Conservation (phyloP, 2,888 invertebrate species). For the Spisula subtruncata region DNA sequence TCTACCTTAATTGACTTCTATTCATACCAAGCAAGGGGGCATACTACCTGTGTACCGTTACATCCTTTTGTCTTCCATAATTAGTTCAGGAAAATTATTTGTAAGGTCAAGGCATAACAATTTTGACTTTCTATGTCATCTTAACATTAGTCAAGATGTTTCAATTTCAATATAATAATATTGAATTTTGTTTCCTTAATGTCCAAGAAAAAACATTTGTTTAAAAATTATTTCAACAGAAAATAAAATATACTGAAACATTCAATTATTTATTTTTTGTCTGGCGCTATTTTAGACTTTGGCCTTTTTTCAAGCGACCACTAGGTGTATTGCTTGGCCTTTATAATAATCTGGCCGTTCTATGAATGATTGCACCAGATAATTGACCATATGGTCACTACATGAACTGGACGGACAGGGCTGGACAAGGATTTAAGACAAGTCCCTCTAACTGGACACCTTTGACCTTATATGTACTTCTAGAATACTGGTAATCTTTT, state of each 20-base stretch:
- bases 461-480: not conserved
- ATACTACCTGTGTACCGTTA: constrained; percentile 68
- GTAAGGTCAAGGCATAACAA: not conserved
- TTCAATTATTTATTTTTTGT: too few relatives aligned
- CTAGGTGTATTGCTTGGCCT: not conserved
- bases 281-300: too few relatives aligned
- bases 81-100: constrained; percentile 6
- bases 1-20: constrained; percentile 42
- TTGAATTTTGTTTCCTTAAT: too few relatives aligned
- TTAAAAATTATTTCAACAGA: too few relatives aligned
- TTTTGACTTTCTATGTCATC: not conserved
- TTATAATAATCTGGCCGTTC: not conserved
- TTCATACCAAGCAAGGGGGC: constrained; percentile 7
- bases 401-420: not conserved
- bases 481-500: not conserved
- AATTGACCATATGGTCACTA: constrained; percentile 45
- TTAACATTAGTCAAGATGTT: too few relatives aligned
- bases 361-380: not conserved
- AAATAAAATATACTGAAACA: too few relatives aligned
- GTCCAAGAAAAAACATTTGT: too few relatives aligned
- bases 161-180: too few relatives aligned
- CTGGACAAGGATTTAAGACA: constrained; percentile 15
- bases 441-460: not conserved
- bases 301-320: not conserved
- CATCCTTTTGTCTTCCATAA: constrained; percentile 48